Percentiles rank a stretch among this genome's conserved stretches.
These are phyloP conservation scores for Xestia sexstrigata DNA, from an alignment of 2,888 invertebrate species.

Conservation along the genomic window DNA sequence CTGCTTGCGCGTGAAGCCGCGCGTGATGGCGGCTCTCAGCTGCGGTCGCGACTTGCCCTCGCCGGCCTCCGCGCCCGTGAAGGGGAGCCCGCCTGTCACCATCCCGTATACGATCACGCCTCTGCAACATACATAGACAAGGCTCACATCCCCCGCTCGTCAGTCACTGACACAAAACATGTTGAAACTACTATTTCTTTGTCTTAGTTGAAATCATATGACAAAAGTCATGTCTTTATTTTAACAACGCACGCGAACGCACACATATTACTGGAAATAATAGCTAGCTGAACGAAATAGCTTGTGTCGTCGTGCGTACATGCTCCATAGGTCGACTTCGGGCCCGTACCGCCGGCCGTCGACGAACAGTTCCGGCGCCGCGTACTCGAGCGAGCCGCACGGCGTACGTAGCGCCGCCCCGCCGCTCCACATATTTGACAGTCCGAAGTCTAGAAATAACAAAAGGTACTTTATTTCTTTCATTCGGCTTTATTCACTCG, in stretches of 20 bases:
- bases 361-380: conserved; percentile 94
- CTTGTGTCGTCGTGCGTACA: conserved; percentile 86
- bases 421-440: conserved; percentile 92
- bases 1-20: conserved; percentile 92
- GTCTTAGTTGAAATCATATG: background rate
- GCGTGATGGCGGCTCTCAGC: conserved; percentile 92
- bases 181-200: background rate
- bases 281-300: background rate
- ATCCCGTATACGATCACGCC: conserved; percentile 94
- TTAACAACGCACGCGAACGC: background rate
- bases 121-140: conserved; percentile 78
- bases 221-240: background rate
- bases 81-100: conserved; percentile 93
- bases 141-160: background rate
- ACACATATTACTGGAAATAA: background rate
- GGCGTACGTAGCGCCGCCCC: conserved; percentile 93
- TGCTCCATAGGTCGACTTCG: conserved; percentile 95
- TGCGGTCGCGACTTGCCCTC: conserved; percentile 87
- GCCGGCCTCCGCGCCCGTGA: conserved; percentile 82
- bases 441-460: conserved; percentile 91
- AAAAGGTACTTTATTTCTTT: background rate
- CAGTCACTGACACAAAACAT: background rate
- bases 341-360: conserved; percentile 93
- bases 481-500: background rate
- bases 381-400: conserved; percentile 95